These are phyloP conservation scores for Parnassius mnemosyne DNA, from an alignment of 2,888 invertebrate genomes.

Conservation along the genomic window DNA sequence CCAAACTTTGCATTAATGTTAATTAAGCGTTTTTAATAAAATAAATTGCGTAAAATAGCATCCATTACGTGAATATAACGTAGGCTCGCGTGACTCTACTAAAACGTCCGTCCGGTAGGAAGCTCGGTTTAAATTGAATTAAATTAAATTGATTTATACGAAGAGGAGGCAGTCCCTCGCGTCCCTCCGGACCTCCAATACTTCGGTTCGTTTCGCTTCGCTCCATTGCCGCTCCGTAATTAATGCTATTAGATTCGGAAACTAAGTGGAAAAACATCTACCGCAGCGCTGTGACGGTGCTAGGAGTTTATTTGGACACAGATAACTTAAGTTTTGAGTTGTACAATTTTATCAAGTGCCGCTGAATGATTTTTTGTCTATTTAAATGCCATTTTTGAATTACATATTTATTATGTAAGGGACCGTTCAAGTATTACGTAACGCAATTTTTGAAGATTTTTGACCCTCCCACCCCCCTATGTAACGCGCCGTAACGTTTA, in stretches of 20 bases:
- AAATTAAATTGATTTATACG: constrained; percentile 79
- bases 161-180: constrained; percentile 57
- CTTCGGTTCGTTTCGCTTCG: constrained; percentile 51
- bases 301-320: not conserved
- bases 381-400: no score
- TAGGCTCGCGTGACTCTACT: constrained; percentile 62
- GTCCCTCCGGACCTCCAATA: constrained; percentile 37
- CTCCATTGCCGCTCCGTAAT: constrained; percentile 59
- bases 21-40: constrained; percentile 1
- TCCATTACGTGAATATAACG: constrained; percentile 22
- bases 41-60: constrained; percentile 8
- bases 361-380: no score
- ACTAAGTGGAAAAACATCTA: constrained; percentile 60
- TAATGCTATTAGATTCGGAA: constrained; percentile 74
- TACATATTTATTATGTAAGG: no score
- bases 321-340: constrained; percentile 2
- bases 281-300: constrained; percentile 31
- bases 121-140: constrained; percentile 74
- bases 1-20: not conserved
- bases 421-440: no score
- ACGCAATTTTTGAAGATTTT: no score
- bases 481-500: no score
- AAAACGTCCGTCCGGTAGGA: constrained; percentile 55
- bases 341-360: no score
- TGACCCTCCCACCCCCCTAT: no score